Conservation (phyloP, 2,797 vertebrate genomes). For the Acridotheres tristis region DNA sequence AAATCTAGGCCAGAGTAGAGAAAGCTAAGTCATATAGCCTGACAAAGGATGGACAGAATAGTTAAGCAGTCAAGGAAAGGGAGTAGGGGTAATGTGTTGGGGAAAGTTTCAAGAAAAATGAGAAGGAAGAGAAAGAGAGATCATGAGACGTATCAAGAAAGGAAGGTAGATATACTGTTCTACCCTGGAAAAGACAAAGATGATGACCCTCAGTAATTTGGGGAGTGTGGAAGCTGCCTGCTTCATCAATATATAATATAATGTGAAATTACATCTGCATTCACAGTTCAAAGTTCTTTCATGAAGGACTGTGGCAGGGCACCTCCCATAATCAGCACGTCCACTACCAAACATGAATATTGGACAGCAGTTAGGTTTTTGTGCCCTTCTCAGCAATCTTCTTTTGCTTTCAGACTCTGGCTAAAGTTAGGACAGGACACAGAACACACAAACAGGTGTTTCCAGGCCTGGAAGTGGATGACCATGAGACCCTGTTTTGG, state of each 20-base stretch:
- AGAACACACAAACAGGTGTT: neutral
- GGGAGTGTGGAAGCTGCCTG: neutral
- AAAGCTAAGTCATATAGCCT: neutral
- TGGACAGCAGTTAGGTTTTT: neutral
- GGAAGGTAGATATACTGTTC: neutral
- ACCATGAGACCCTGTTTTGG: neutral
- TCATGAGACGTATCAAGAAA: neutral
- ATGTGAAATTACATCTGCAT: neutral
- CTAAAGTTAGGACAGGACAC: neutral
- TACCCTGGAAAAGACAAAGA: neutral
- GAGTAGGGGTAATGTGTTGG: neutral
- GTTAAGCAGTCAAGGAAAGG: neutral
- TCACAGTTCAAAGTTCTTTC: neutral
- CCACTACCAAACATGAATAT: neutral
- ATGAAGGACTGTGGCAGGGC: neutral
- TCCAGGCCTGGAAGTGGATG: neutral
- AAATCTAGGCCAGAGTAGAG: neutral
- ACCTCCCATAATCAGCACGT: fast-evolving
- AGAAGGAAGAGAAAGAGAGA: neutral
- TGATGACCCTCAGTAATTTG: neutral
- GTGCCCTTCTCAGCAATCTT: neutral
- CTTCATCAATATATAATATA: neutral
- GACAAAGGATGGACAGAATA: neutral
- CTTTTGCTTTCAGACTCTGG: neutral
- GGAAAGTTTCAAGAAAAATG: neutral